Evolutionary conservation across 2,888 invertebrate species (phyloP).

Genomic region (Teinopalpus imperialis): DNA sequence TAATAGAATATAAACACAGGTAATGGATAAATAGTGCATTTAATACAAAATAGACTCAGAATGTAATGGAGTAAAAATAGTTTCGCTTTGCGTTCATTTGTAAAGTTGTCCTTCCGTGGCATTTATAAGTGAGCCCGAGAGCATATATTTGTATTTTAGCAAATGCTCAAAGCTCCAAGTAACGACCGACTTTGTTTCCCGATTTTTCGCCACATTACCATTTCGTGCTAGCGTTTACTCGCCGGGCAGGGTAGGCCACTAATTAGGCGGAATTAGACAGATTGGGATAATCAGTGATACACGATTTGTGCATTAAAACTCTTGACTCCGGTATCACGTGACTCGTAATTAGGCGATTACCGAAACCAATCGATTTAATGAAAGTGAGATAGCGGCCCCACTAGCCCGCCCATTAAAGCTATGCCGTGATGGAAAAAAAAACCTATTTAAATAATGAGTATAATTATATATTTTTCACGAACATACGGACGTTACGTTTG

Average conservation of each 20-base stretch:
- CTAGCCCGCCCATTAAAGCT: conserved; percentile 72
- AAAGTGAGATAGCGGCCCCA: conserved; percentile 74
- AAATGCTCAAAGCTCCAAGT: conserved; percentile 21
- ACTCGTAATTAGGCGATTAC: conserved; percentile 79
- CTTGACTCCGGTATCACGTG: conserved; percentile 70
- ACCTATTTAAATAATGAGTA: conserved; percentile 81
- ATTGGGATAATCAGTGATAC: conserved; percentile 73
- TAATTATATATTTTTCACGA: conserved; percentile 80
- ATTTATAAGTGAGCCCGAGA: conserved; percentile 10
- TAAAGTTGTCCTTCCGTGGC: conserved; percentile 16
- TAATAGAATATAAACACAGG: neutral
- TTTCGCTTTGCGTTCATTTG: conserved; percentile 11
- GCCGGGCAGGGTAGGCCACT: conserved; percentile 46
- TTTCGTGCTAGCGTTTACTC: conserved; percentile 40
- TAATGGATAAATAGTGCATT: conserved; percentile 5
- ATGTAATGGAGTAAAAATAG: conserved; percentile 1
- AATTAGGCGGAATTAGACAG: conserved; percentile 66
- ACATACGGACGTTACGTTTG: conserved; percentile 76
- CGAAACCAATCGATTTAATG: conserved; percentile 81
- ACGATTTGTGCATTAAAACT: conserved; percentile 79
- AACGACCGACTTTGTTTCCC: conserved; percentile 22
- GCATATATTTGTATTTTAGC: conserved; percentile 27
- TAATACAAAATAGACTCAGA: conserved; percentile 8
- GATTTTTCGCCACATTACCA: conserved; percentile 45
- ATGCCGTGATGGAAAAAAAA: conserved; percentile 71